phyloP scores from a whole-genome alignment of 2,888 invertebrate genomes.

The Microctonus brassicae region DNA sequence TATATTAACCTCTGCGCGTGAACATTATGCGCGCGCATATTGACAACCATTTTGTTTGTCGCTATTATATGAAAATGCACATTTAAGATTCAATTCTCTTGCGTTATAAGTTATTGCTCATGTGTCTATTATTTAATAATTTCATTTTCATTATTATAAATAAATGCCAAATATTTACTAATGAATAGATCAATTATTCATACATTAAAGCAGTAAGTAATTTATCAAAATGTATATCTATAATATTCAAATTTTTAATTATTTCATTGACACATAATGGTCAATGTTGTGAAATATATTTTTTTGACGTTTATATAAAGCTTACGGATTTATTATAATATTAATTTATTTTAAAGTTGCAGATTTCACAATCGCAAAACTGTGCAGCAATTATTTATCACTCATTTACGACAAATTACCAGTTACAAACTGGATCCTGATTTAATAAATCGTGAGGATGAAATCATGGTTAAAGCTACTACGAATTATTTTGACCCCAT shows the following conservation, averaged over 20 bases:
- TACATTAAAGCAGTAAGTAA: neutral
- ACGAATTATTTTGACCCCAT: conserved; percentile 44
- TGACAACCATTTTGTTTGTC: too few species aligned
- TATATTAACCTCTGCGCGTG: too few species aligned
- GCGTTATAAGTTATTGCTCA: too few species aligned
- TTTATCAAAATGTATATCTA: neutral
- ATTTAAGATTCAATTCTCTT: too few species aligned
- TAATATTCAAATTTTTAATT: neutral
- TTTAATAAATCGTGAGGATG: conserved; percentile 53
- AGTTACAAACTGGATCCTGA: conserved; percentile 51
- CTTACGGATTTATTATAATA: neutral
- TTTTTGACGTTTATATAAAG: too few species aligned
- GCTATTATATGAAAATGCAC: too few species aligned
- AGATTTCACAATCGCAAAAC: neutral
- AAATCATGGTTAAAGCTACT: conserved; percentile 28
- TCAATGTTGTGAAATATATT: too few species aligned
- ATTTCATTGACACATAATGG: neutral
- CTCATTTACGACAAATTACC: neutral
- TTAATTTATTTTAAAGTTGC: neutral
- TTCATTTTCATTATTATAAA: too few species aligned
- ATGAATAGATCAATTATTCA: neutral
- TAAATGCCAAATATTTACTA: neutral
- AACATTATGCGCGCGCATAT: too few species aligned
- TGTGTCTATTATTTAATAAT: too few species aligned
- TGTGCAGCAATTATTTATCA: neutral